phyloP scores from a whole-genome alignment of 2,113 vertebrate species.

The Glaucomys volans region DNA sequence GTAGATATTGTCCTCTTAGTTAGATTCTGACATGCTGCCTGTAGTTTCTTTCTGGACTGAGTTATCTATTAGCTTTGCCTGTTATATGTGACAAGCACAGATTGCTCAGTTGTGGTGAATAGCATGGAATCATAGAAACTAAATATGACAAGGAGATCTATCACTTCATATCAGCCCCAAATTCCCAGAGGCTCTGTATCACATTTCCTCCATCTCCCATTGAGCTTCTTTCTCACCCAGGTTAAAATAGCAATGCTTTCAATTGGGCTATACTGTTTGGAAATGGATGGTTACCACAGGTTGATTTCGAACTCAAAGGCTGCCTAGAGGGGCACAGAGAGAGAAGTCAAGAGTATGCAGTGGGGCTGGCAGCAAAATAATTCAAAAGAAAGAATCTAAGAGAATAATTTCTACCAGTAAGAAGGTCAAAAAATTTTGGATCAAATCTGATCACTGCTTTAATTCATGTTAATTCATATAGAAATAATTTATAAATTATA shows the following conservation, averaged over 20 bases:
- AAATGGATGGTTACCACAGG: background rate
- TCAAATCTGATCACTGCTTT: slow-evolving; percentile 45
- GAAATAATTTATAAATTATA: background rate
- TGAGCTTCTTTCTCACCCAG: slow-evolving; percentile 11
- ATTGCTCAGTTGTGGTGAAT: slow-evolving; percentile 36
- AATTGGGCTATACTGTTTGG: background rate
- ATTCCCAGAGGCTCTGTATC: background rate
- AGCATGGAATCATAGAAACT: slow-evolving; percentile 59
- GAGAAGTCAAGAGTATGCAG: background rate
- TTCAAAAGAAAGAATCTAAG: background rate
- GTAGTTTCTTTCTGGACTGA: slow-evolving; percentile 13
- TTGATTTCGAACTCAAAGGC: background rate
- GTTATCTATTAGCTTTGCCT: slow-evolving; percentile 45
- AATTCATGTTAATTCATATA: background rate
- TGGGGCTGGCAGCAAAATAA: background rate
- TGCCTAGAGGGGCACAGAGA: background rate
- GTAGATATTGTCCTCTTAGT: background rate
- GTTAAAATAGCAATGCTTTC: slow-evolving; percentile 56
- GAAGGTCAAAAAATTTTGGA: background rate
- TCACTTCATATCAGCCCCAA: slow-evolving; percentile 9
- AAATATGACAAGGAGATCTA: slow-evolving; percentile 55
- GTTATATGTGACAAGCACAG: slow-evolving; percentile 52
- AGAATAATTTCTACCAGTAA: slow-evolving; percentile 8
- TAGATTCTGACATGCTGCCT: slow-evolving; percentile 16
- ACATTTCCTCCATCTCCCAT: background rate